Evolutionary conservation across 2,113 vertebrate species (phyloP).

Genomic region (Zingel zingel): DNA sequence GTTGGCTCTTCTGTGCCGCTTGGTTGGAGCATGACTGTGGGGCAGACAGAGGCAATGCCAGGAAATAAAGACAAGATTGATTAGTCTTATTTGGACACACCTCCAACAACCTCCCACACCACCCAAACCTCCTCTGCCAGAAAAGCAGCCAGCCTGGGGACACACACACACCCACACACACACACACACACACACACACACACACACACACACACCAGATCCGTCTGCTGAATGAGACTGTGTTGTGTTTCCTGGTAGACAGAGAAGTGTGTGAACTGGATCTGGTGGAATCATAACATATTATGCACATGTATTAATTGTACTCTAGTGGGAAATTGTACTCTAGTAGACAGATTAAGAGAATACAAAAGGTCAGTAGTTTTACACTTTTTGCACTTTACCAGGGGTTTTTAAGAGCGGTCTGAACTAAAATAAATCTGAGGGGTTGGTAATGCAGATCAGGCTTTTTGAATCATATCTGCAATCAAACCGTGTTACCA

Average conservation of each 20-base stretch:
- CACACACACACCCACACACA: constrained; percentile 2
- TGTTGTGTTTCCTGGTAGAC: constrained; percentile 3
- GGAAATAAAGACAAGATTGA: constrained; percentile 74
- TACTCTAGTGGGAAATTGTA: neutral
- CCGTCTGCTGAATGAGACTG: constrained; percentile 26
- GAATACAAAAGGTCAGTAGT: too few species aligned
- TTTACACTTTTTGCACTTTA: neutral
- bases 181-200: neutral
- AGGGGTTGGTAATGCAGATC: neutral
- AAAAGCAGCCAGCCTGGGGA: constrained; percentile 21
- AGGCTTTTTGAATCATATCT: neutral
- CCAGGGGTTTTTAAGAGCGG: neutral
- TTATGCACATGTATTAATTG: neutral
- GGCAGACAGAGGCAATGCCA: constrained; percentile 61
- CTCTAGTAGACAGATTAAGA: neutral
- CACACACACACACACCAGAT: neutral
- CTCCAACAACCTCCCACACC: constrained; percentile 23
- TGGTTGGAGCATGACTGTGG: constrained; percentile 60
- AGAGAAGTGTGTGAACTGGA: neutral
- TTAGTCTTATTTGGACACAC: constrained; percentile 72
- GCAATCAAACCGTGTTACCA: neutral
- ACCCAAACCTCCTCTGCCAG: neutral
- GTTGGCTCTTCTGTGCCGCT: constrained; percentile 51
- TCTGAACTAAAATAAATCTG: neutral
- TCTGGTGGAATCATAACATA: neutral